These are phyloP conservation scores for Petrophora chlorosata DNA, from an alignment of 2,888 invertebrate species.

Conservation along the genomic window DNA sequence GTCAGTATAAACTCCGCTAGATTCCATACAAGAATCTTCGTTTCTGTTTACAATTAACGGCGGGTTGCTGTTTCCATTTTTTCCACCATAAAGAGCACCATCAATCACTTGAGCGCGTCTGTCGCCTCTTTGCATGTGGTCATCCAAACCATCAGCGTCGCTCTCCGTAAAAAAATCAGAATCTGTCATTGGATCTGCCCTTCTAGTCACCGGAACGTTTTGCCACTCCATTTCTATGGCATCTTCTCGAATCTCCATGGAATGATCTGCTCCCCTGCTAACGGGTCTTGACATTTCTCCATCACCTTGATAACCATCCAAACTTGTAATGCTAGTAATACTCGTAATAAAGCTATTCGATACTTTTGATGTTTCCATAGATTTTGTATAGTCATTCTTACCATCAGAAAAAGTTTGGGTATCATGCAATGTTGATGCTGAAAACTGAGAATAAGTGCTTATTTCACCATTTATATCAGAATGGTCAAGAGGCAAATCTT, in stretches of 20 bases:
- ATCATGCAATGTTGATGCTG: slow-evolving; percentile 76
- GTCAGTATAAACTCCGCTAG: slow-evolving; percentile 94
- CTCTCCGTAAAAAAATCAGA: slow-evolving; percentile 96
- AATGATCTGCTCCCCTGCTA: slow-evolving; percentile 91
- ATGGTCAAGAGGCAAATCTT: slow-evolving; percentile 92
- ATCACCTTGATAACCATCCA: slow-evolving; percentile 97
- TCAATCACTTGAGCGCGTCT: slow-evolving; percentile 93
- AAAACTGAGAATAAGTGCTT: slow-evolving; percentile 80
- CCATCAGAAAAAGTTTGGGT: slow-evolving; percentile 83
- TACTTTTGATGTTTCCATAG: slow-evolving; percentile 85
- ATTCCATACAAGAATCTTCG: slow-evolving; percentile 94
- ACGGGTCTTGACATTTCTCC: slow-evolving; percentile 95
- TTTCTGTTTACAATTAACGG: slow-evolving; percentile 82
- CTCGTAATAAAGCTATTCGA: slow-evolving; percentile 92
- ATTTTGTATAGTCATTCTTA: slow-evolving; percentile 85
- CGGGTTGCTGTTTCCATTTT: slow-evolving; percentile 81
- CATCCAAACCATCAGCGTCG: slow-evolving; percentile 93
- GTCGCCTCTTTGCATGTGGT: slow-evolving; percentile 87
- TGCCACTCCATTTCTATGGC: slow-evolving; percentile 83
- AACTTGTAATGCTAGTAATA: slow-evolving; percentile 94
- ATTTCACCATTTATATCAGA: slow-evolving; percentile 86
- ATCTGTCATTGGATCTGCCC: slow-evolving; percentile 94
- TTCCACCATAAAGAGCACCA: slow-evolving; percentile 93
- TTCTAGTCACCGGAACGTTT: slow-evolving; percentile 85
- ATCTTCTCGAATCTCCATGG: slow-evolving; percentile 82